Percentiles rank a stretch among this genome's conserved stretches.
phyloP scores from a whole-genome alignment of 2,113 vertebrate species.

The Aegotheles bennettii region DNA sequence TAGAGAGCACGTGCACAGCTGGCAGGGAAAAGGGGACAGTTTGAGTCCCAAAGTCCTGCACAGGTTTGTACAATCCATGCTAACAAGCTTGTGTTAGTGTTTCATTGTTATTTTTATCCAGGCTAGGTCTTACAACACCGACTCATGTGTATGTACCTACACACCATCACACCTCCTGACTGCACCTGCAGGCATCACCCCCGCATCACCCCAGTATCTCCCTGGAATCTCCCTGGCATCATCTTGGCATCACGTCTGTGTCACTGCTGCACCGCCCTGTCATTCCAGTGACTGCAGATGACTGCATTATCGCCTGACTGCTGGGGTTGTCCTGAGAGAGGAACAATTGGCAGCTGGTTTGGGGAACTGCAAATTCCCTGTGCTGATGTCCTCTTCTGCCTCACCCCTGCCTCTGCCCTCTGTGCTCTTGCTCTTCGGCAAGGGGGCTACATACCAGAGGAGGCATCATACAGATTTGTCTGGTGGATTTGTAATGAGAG shows the following conservation, averaged over 20 bases:
- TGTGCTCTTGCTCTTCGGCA: background rate
- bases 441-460: background rate
- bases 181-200: background rate
- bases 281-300: background rate
- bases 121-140: background rate
- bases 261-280: background rate
- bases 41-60: background rate
- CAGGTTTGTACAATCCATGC: background rate
- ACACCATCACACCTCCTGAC: background rate
- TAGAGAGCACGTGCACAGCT: background rate
- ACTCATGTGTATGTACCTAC: background rate
- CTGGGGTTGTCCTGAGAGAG: background rate
- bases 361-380: background rate
- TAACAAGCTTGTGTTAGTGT: background rate
- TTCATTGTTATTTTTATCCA: background rate
- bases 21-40: background rate
- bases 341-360: background rate
- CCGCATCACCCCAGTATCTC: accelerated
- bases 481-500: background rate
- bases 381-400: background rate
- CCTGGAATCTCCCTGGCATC: background rate
- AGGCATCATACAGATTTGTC: background rate
- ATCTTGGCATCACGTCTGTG: background rate
- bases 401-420: background rate
- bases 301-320: background rate